These are phyloP conservation scores for Nycticebus coucang DNA, from an alignment of 2,113 vertebrate genomes.

Conservation along the genomic window DNA sequence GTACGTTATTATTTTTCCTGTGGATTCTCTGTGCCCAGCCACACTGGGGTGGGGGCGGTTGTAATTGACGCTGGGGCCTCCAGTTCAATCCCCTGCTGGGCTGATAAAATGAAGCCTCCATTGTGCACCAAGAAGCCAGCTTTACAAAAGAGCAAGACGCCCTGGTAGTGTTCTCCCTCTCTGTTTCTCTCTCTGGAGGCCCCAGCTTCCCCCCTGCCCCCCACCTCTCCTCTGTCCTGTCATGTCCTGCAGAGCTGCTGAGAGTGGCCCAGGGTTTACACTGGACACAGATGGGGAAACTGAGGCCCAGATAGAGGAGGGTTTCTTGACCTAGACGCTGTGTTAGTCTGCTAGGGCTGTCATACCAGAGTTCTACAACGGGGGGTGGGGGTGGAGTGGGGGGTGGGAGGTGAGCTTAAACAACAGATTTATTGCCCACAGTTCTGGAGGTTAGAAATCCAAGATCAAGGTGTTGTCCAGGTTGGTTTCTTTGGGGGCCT, in stretches of 20 bases:
- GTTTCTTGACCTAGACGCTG: not conserved
- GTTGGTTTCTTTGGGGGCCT: not conserved
- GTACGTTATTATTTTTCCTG: not conserved
- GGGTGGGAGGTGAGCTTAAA: too few relatives aligned
- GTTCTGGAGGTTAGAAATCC: not conserved
- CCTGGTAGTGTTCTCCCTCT: not conserved
- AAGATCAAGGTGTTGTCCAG: not conserved
- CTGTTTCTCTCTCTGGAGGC: too few relatives aligned
- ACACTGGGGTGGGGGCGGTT: not conserved
- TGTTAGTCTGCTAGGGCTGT: not conserved
- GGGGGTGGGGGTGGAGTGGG: too few relatives aligned
- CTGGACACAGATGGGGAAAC: not conserved
- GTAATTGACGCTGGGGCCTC: not conserved
- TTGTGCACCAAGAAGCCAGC: not conserved
- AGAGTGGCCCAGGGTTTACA: not conserved
- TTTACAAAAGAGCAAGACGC: not conserved
- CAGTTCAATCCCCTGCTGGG: not conserved
- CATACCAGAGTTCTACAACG: accelerated
- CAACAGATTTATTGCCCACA: accelerated
- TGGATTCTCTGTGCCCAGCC: not conserved
- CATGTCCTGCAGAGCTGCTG: accelerated
- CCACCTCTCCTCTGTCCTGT: accelerated
- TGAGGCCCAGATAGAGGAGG: not conserved
- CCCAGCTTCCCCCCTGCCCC: not conserved
- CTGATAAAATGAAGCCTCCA: not conserved